Percentiles rank a stretch among this genome's conserved stretches.
Evolutionary conservation across 64 coral and sea anemone genomes (phyloP).

Genomic region (Platygyra sinensis): DNA sequence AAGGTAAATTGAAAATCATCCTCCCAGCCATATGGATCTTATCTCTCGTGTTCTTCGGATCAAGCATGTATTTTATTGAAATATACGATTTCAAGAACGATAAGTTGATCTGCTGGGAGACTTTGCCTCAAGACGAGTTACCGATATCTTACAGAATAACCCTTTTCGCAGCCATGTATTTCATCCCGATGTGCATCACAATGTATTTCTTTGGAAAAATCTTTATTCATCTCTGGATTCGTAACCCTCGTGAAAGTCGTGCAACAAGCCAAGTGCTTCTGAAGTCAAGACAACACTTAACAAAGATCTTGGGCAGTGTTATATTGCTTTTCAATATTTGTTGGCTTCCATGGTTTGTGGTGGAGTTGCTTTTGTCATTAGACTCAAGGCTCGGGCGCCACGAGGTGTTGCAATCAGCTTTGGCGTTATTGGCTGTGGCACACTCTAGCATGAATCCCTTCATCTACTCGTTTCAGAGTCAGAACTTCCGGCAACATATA

Average conservation of each 20-base stretch:
- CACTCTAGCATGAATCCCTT: slow-evolving; percentile 55
- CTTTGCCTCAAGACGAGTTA: too few species aligned
- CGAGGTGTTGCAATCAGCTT: neutral
- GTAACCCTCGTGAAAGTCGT: too few species aligned
- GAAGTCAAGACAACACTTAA: too few species aligned
- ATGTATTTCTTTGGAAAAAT: too few species aligned
- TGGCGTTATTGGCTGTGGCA: slow-evolving; percentile 19
- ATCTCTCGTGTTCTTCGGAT: neutral
- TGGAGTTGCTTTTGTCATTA: slow-evolving; percentile 16
- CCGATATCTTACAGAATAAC: too few species aligned
- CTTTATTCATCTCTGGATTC: too few species aligned
- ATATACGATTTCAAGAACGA: too few species aligned
- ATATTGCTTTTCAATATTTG: slow-evolving; percentile 54
- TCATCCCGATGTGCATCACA: too few species aligned
- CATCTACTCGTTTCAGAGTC: slow-evolving; percentile 52
- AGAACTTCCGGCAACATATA: slow-evolving; percentile 47
- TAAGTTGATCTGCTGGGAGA: too few species aligned
- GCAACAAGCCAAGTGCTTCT: too few species aligned
- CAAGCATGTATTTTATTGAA: too few species aligned
- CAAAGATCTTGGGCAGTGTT: slow-evolving; percentile 26
- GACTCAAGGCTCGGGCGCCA: neutral
- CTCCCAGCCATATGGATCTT: slow-evolving; percentile 33
- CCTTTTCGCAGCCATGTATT: too few species aligned
- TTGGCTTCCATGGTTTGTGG: slow-evolving; percentile 56
- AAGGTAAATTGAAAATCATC: slow-evolving; percentile 34